These are phyloP conservation scores for Bungarus multicinctus DNA, from an alignment of 2,113 vertebrate species.

Conservation along the genomic window DNA sequence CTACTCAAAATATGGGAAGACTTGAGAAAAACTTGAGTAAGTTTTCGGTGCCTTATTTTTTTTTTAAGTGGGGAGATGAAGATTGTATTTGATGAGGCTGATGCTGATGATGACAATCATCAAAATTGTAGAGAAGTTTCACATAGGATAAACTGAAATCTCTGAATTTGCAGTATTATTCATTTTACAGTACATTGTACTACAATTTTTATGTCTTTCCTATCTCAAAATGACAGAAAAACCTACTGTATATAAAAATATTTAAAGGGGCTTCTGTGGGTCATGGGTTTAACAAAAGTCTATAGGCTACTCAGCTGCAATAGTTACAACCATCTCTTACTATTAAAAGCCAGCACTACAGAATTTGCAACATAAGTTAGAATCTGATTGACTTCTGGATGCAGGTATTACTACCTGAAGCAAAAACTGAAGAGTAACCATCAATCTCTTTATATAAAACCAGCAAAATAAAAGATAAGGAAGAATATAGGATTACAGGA, in stretches of 20 bases:
- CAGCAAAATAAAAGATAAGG: not conserved
- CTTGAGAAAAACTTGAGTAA: constrained; percentile 27
- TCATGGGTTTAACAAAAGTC: not conserved
- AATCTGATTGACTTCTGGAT: not conserved
- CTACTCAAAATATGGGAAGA: constrained; percentile 45
- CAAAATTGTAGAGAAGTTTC: not conserved
- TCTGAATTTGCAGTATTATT: not conserved
- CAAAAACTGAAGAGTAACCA: not conserved
- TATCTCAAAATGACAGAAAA: not conserved
- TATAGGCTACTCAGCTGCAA: not conserved
- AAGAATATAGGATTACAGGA: not conserved
- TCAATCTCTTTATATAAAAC: not conserved
- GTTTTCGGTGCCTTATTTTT: not conserved
- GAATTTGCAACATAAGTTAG: not conserved
- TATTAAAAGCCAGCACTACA: not conserved
- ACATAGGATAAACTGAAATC: not conserved
- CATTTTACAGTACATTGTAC: not conserved
- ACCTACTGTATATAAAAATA: not conserved
- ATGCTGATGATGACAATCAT: not conserved
- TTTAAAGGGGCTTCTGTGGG: not conserved
- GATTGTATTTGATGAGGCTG: not conserved
- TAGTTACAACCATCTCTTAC: not conserved
- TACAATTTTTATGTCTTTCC: not conserved
- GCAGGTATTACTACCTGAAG: not conserved
- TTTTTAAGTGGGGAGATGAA: not conserved